Percentiles rank a stretch among this genome's conserved stretches.
Evolutionary conservation across 2,113 vertebrate genomes (phyloP).

Genomic region (Pristiophorus japonicus): DNA sequence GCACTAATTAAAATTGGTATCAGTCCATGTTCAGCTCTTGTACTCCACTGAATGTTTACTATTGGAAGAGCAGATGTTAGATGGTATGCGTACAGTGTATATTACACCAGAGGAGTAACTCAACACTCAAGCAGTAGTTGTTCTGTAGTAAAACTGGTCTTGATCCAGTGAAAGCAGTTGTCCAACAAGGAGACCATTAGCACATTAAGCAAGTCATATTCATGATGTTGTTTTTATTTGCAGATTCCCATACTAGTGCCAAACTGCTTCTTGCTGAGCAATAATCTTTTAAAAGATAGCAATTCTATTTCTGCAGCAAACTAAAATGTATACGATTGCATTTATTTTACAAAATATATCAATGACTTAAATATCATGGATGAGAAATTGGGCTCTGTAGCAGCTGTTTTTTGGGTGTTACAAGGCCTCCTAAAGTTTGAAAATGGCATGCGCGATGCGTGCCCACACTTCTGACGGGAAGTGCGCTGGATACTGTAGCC

Average conservation of each 20-base stretch:
- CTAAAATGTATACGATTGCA: neutral
- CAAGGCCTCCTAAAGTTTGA: too few species aligned
- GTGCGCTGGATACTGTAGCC: too few species aligned
- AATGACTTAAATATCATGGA: neutral
- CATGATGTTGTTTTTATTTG: neutral
- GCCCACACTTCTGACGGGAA: too few species aligned
- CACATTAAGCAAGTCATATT: neutral
- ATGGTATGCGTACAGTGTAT: neutral
- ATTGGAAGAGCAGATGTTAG: conserved; percentile 6
- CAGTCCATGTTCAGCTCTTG: neutral
- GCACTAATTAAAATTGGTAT: neutral
- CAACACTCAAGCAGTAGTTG: neutral
- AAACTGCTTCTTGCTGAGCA: neutral
- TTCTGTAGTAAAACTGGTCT: conserved; percentile 2
- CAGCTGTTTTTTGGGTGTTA: too few species aligned
- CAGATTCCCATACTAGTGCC: neutral
- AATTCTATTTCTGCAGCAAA: neutral
- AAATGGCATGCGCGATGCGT: too few species aligned
- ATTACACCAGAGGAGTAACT: neutral
- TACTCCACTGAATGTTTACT: neutral
- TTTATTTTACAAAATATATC: neutral
- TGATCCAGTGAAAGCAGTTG: conserved; percentile 11
- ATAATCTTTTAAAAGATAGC: neutral
- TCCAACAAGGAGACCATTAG: conserved; percentile 2
- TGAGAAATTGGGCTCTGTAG: neutral